A percentile compares a stretch with the other conserved stretches of the same genome.
Conservation (phyloP, 2,797 vertebrate species). For the Aeoliscus strigatus region DNA sequence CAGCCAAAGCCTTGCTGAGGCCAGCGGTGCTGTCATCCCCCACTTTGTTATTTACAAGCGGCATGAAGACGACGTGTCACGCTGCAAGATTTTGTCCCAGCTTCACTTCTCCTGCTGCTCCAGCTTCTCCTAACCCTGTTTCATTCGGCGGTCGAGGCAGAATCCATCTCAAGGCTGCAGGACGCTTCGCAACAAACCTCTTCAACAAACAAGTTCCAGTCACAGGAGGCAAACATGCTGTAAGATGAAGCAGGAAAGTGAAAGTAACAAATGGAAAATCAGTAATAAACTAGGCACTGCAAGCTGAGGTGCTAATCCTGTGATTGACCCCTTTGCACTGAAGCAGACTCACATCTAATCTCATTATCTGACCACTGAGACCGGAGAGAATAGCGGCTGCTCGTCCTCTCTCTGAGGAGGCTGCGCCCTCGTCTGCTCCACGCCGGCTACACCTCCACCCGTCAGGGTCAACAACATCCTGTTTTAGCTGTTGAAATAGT, state of each 20-base stretch:
- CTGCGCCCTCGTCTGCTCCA: slow-evolving; percentile 23
- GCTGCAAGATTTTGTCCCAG: slow-evolving; percentile 42
- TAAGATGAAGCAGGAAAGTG: slow-evolving; percentile 9
- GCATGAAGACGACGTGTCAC: slow-evolving; percentile 65
- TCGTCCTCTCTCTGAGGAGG: slow-evolving; percentile 45
- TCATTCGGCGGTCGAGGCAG: slow-evolving; percentile 49
- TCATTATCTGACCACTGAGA: slow-evolving; percentile 71
- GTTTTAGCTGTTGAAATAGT: background rate
- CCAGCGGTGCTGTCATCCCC: slow-evolving; percentile 61
- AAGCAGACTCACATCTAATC: slow-evolving; percentile 73
- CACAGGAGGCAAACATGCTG: slow-evolving; percentile 16
- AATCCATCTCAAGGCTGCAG: slow-evolving; percentile 32
- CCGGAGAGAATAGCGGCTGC: slow-evolving; percentile 57
- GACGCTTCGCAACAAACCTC: slow-evolving; percentile 14
- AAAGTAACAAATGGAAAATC: slow-evolving; percentile 26
- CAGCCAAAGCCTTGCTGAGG: slow-evolving; percentile 55
- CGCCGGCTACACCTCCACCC: slow-evolving; percentile 11
- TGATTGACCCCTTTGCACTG: slow-evolving; percentile 74
- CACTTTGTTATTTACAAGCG: slow-evolving; percentile 76
- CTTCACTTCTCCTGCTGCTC: slow-evolving; percentile 40
- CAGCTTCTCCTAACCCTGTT: slow-evolving; percentile 29
- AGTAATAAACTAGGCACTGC: slow-evolving; percentile 50
- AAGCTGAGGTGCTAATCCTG: slow-evolving; percentile 72
- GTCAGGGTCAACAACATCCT: slow-evolving; percentile 6
- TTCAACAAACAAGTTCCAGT: slow-evolving; percentile 3